These are phyloP conservation scores for Luehdorfia chinensis DNA, from an alignment of 1,140 invertebrate species.

Conservation along the genomic window DNA sequence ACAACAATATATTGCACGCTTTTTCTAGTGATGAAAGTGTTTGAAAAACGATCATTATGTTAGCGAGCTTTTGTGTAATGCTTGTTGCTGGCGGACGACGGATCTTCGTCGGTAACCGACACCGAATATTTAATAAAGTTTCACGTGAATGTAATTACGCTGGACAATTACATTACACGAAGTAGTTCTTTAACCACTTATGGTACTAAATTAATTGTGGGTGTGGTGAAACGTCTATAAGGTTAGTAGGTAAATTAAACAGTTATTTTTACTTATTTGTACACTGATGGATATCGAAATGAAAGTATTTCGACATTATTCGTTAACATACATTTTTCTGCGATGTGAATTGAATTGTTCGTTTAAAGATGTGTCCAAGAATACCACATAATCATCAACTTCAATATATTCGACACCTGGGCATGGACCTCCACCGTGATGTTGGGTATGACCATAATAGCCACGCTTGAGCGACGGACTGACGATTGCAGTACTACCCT, in stretches of 20 bases:
- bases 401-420: no score
- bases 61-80: constrained; percentile 32
- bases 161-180: constrained; percentile 6
- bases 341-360: no score
- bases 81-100: not conserved
- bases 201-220: not conserved
- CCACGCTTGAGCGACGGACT: no score
- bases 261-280: not conserved
- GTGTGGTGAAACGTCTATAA: constrained; percentile 5
- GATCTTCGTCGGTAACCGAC: not conserved
- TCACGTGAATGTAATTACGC: constrained; percentile 11
- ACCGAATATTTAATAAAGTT: constrained; percentile 13
- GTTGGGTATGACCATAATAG: no score
- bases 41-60: constrained; percentile 47
- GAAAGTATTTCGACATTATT: constrained; percentile 9
- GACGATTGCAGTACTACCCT: no score
- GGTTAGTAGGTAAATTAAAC: constrained; percentile 11
- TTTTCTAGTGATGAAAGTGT: constrained; percentile 57
- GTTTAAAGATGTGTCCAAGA: no score
- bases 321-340: no score
- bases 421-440: no score
- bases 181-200: not conserved
- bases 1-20: constrained; percentile 37
- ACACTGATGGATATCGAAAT: not conserved
- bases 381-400: no score